Evolutionary conservation across 2,797 vertebrate genomes (phyloP).

Genomic region (Chaenodraco wilsoni): DNA sequence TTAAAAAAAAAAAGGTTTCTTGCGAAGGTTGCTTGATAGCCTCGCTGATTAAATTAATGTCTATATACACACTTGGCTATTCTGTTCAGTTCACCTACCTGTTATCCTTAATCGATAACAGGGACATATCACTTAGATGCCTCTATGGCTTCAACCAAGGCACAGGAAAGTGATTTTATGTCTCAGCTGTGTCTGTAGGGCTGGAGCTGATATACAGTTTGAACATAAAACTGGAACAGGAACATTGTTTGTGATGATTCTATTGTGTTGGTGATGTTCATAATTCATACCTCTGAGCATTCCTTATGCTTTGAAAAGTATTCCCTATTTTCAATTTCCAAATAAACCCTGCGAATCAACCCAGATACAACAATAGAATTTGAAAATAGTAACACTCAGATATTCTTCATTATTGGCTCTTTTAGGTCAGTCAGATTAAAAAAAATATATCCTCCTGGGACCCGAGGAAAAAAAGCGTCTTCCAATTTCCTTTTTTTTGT

Average conservation of each 20-base stretch:
- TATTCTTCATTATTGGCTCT: not conserved
- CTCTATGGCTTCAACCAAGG: conserved; percentile 45
- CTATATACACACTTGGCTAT: conserved; percentile 35
- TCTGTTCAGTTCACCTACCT: conserved; percentile 31
- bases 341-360: conserved; percentile 8
- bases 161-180: conserved; percentile 14
- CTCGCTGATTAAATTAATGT: conserved; percentile 46
- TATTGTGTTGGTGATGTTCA: conserved; percentile 2
- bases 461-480: too few species aligned
- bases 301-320: not conserved
- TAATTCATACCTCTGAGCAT: conserved; percentile 3
- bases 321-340: not conserved
- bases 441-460: not conserved
- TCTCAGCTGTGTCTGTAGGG: conserved; percentile 6
- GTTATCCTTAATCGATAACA: conserved; percentile 46
- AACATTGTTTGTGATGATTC: conserved; percentile 15
- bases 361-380: not conserved
- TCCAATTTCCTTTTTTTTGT: too few species aligned
- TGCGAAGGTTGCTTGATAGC: conserved; percentile 16
- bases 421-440: not conserved
- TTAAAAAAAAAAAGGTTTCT: conserved; percentile 20
- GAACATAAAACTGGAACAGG: conserved; percentile 27
- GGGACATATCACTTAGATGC: conserved; percentile 27
- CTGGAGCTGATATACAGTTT: not conserved
- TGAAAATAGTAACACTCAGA: not conserved